phyloP scores from a whole-genome alignment of 2,888 invertebrate species.

The Neria commutata region DNA sequence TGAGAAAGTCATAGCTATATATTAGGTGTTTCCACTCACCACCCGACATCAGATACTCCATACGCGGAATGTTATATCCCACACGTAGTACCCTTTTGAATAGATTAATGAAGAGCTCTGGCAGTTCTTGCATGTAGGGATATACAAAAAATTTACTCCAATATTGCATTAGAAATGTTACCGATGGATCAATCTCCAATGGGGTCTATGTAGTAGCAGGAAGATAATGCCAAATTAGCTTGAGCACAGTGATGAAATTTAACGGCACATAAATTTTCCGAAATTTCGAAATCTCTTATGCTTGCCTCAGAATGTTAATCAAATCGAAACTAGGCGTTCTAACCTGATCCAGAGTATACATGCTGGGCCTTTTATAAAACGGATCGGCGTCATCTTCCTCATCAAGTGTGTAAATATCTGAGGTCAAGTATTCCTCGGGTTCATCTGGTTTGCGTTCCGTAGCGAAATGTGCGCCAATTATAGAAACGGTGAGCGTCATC shows the following conservation, averaged over 20 bases:
- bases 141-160: slow-evolving; percentile 55
- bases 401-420: slow-evolving; percentile 47
- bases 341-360: slow-evolving; percentile 16
- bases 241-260: too few relatives aligned
- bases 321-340: background rate
- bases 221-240: background rate
- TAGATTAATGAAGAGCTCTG: slow-evolving; percentile 52
- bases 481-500: slow-evolving; percentile 57
- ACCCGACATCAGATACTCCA: slow-evolving; percentile 60
- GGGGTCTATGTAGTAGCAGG: slow-evolving; percentile 38
- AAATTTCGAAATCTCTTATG: background rate
- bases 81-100: slow-evolving; percentile 58
- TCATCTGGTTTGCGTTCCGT: slow-evolving; percentile 29
- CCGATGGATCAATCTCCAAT: slow-evolving; percentile 41
- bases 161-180: slow-evolving; percentile 51
- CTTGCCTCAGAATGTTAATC: background rate
- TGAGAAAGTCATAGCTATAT: background rate
- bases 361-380: slow-evolving; percentile 28
- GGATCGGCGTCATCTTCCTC: slow-evolving; percentile 51
- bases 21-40: slow-evolving; percentile 36
- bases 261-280: background rate
- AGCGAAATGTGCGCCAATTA: slow-evolving; percentile 58
- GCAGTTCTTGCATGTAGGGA: slow-evolving; percentile 57
- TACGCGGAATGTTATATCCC: slow-evolving; percentile 58
- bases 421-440: slow-evolving; percentile 29